These are phyloP conservation scores for Dryas iulia DNA, from an alignment of 1,140 invertebrate species.

Conservation along the genomic window DNA sequence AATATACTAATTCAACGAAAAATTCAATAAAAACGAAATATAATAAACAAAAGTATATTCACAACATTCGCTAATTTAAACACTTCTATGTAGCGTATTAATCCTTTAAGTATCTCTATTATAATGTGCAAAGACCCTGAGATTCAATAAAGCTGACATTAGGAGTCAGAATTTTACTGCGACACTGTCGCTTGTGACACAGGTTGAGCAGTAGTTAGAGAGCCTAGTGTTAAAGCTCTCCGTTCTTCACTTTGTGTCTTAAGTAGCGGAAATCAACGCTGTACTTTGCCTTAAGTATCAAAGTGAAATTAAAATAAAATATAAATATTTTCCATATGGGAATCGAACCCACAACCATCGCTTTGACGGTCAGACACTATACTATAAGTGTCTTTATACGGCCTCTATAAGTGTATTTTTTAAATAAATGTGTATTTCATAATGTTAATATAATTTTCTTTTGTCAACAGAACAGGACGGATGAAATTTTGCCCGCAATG, in stretches of 20 bases:
- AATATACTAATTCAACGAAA: background rate
- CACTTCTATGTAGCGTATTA: constrained; percentile 19
- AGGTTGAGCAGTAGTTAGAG: background rate
- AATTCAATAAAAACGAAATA: background rate
- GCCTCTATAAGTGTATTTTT: background rate
- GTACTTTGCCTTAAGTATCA: no score
- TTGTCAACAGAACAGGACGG: constrained; percentile 60
- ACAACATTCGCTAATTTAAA: constrained; percentile 15
- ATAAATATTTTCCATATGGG: no score
- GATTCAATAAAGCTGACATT: constrained; percentile 26
- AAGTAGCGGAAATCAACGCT: no score
- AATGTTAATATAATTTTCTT: constrained; percentile 20
- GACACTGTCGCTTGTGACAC: background rate
- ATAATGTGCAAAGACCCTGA: constrained; percentile 23
- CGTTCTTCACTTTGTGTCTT: no score
- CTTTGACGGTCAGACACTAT: no score
- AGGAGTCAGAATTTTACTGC: background rate
- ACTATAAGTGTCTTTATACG: no score
- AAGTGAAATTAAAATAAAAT: no score
- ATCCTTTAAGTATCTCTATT: constrained; percentile 24
- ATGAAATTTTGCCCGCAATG: constrained; percentile 56
- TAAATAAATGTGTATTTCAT: constrained; percentile 1
- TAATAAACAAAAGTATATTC: background rate
- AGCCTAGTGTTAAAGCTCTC: no score
- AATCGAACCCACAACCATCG: no score